These are phyloP conservation scores for Chelonus formosanus DNA, from an alignment of 2,888 invertebrate species.

Conservation along the genomic window DNA sequence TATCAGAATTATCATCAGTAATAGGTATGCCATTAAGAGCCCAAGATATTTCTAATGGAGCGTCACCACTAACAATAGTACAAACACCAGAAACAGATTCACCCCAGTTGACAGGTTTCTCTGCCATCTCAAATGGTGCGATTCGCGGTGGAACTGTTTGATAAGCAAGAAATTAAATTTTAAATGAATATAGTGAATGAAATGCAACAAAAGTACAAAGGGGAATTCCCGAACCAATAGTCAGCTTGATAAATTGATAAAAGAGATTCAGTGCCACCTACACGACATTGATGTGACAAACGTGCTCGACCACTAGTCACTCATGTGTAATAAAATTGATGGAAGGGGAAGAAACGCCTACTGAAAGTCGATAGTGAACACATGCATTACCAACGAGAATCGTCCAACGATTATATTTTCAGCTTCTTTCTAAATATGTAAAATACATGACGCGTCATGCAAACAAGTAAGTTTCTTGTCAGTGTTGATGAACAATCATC, in stretches of 20 bases:
- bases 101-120: constrained; percentile 73
- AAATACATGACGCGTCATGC: constrained; percentile 19
- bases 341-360: constrained; percentile 4
- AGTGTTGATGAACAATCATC: constrained; percentile 27
- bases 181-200: neutral
- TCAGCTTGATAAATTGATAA: neutral
- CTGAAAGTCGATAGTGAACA: constrained; percentile 1
- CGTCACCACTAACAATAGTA: constrained; percentile 77
- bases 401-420: neutral
- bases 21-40: constrained; percentile 72
- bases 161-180: constrained; percentile 56
- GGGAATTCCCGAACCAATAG: neutral
- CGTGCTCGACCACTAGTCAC: constrained; percentile 1
- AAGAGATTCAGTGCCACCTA: constrained; percentile 22
- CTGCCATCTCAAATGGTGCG: constrained; percentile 63
- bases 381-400: constrained; percentile 9
- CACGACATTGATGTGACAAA: constrained; percentile 7
- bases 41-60: constrained; percentile 80
- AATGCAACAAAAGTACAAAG: neutral
- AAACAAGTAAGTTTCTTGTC: constrained; percentile 7
- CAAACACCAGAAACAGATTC: constrained; percentile 74
- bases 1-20: constrained; percentile 56
- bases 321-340: neutral
- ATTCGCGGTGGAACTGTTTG: constrained; percentile 65
- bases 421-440: neutral